Conservation (phyloP, 2,888 invertebrate genomes). For the Melanchra persicariae region DNA sequence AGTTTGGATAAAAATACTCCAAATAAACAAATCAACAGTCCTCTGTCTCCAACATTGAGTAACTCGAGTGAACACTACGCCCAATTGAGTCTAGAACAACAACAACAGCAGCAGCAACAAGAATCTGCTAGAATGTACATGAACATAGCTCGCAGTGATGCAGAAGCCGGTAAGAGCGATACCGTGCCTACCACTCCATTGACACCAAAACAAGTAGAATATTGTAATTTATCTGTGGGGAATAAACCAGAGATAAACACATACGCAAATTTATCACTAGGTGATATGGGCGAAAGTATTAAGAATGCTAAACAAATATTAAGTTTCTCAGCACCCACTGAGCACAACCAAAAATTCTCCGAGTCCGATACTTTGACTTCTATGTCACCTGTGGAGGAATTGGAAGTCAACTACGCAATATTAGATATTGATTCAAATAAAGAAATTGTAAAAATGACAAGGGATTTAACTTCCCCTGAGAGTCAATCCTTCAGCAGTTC, state of each 20-base stretch:
- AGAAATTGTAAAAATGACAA: conserved; percentile 73
- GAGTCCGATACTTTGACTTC: conserved; percentile 86
- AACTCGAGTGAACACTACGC: conserved; percentile 88
- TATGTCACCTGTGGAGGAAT: conserved; percentile 84
- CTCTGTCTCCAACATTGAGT: conserved; percentile 86
- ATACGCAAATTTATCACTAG: conserved; percentile 85
- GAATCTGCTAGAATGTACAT: conserved; percentile 84
- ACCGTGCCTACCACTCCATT: conserved; percentile 80
- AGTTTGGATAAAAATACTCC: conserved; percentile 78
- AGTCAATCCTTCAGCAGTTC: conserved; percentile 79
- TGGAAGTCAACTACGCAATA: conserved; percentile 94
- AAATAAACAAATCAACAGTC: conserved; percentile 67
- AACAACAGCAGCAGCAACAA: conserved; percentile 59
- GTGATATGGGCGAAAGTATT: conserved; percentile 79
- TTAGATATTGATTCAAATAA: conserved; percentile 93
- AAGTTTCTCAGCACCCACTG: conserved; percentile 70
- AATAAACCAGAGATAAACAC: conserved; percentile 81
- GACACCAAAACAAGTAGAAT: conserved; percentile 84
- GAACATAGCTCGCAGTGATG: conserved; percentile 83
- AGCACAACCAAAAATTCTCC: conserved; percentile 82
- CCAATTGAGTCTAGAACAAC: conserved; percentile 84
- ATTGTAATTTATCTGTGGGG: conserved; percentile 81
- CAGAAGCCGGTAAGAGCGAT: conserved; percentile 76
- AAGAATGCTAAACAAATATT: conserved; percentile 76
- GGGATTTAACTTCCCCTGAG: conserved; percentile 79